These are phyloP conservation scores for Pampus argenteus DNA, from an alignment of 2,797 vertebrate genomes.

Conservation along the genomic window DNA sequence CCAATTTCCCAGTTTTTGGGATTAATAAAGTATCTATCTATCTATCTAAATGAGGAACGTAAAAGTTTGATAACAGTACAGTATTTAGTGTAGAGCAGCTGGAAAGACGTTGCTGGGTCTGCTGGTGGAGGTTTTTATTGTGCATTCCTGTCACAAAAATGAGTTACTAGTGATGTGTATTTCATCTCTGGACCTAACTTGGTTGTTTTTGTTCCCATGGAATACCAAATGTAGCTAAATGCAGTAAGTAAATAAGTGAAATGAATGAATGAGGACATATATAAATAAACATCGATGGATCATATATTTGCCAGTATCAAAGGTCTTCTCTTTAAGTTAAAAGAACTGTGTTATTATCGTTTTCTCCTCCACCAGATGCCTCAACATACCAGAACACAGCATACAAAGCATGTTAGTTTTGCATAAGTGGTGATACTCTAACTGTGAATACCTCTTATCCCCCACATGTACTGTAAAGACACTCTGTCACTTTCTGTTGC, in stretches of 20 bases:
- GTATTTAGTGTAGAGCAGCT: not conserved
- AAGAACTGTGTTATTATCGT: slow-evolving; percentile 5
- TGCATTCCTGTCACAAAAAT: not conserved
- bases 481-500: not conserved
- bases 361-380: slow-evolving; percentile 15
- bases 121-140: not conserved
- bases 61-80: not conserved
- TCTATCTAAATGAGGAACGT: not conserved
- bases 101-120: not conserved
- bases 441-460: slow-evolving; percentile 28
- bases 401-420: slow-evolving; percentile 30
- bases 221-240: not conserved
- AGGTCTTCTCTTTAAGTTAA: not conserved
- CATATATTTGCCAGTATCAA: not conserved
- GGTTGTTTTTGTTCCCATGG: slow-evolving; percentile 2
- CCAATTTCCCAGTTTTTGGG: too few species aligned
- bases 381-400: slow-evolving; percentile 3
- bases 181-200: slow-evolving; percentile 2
- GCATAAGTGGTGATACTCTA: slow-evolving; percentile 9
- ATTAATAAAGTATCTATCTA: too few species aligned
- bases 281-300: not conserved
- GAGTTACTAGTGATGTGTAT: not conserved
- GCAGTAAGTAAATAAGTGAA: not conserved
- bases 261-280: not conserved
- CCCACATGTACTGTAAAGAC: slow-evolving; percentile 14